Evolutionary conservation across 2,888 invertebrate genomes (phyloP).

Genomic region (Reticulitermes lucifugus): DNA sequence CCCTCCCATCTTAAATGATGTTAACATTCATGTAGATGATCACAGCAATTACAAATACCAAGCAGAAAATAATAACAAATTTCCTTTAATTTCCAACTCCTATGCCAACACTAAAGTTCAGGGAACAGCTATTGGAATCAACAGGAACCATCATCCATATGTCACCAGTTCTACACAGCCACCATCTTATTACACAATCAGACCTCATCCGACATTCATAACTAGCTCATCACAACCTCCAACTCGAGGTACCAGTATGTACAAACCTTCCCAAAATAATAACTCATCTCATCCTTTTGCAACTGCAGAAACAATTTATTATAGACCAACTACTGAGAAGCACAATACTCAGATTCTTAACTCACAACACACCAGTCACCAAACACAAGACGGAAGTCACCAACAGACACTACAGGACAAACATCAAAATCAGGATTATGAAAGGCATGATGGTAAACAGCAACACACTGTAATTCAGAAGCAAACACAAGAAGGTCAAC

Average conservation of each 20-base stretch:
- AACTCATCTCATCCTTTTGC: background rate
- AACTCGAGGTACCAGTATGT: background rate
- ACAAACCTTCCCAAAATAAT: background rate
- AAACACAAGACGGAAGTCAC: background rate
- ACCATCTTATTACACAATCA: slow-evolving; percentile 55
- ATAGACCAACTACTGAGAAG: background rate
- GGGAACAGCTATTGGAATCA: slow-evolving; percentile 61
- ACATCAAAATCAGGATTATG: background rate
- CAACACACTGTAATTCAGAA: background rate
- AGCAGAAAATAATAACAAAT: slow-evolving; percentile 62
- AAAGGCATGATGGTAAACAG: background rate
- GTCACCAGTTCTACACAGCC: slow-evolving; percentile 51
- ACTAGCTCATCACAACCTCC: background rate
- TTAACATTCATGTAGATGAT: slow-evolving; percentile 38
- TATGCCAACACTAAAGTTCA: slow-evolving; percentile 80
- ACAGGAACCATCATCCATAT: slow-evolving; percentile 42
- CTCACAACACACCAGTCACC: background rate
- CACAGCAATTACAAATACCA: slow-evolving; percentile 45
- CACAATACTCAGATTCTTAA: background rate
- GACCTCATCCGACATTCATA: slow-evolving; percentile 45
- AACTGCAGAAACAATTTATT: background rate
- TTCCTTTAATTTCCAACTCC: slow-evolving; percentile 77
- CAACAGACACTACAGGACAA: background rate
- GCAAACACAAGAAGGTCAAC: background rate
- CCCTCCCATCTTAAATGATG: slow-evolving; percentile 44